phyloP scores from a whole-genome alignment of 2,113 vertebrate species.

The Aplodontia rufa region DNA sequence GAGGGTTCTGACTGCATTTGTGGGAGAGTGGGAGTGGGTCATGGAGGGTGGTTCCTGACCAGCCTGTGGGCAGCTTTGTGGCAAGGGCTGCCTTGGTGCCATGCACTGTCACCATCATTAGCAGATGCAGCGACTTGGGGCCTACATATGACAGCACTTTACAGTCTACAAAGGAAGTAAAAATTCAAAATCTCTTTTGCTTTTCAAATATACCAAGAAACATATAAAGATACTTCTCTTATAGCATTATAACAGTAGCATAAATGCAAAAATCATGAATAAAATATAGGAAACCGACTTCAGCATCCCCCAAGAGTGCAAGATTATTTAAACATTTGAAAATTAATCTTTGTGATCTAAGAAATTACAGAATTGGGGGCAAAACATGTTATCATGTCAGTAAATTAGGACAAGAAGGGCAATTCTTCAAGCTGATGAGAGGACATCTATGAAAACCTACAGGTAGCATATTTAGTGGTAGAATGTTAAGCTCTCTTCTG shows the following conservation, averaged over 20 bases:
- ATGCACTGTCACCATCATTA: neutral
- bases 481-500: neutral
- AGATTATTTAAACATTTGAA: neutral
- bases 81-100: too few relatives aligned
- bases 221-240: neutral
- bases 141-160: neutral
- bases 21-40: neutral
- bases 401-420: neutral
- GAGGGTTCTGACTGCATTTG: neutral
- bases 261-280: neutral
- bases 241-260: neutral
- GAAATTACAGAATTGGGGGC: neutral
- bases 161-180: neutral
- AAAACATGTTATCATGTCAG: neutral
- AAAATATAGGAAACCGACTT: slow-evolving; percentile 19
- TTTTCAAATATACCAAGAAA: neutral
- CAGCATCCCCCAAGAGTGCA: neutral
- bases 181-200: neutral
- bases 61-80: neutral
- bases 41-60: neutral
- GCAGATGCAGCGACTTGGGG: neutral
- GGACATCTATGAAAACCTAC: neutral
- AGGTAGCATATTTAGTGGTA: neutral
- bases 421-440: neutral
- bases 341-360: neutral